These are phyloP conservation scores for Orthosia gracilis DNA, from an alignment of 2,888 invertebrate genomes.

Conservation along the genomic window DNA sequence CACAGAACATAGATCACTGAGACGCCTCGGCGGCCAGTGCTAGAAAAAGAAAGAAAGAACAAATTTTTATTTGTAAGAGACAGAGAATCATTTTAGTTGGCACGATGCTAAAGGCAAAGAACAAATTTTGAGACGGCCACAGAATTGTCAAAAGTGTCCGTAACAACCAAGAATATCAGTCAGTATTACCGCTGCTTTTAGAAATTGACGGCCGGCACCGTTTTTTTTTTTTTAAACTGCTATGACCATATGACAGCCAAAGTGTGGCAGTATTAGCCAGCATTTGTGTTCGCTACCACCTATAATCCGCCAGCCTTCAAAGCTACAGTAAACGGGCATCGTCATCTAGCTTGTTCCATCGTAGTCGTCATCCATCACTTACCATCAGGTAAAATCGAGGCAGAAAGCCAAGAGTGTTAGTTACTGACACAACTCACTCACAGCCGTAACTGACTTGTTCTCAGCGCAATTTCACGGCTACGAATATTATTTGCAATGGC, in stretches of 20 bases:
- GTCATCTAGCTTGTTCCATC: background rate
- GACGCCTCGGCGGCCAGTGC: background rate
- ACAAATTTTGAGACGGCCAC: background rate
- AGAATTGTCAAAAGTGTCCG: background rate
- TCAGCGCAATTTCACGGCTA: background rate
- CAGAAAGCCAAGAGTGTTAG: background rate
- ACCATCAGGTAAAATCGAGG: background rate
- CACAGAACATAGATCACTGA: slow-evolving; percentile 1
- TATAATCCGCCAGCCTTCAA: background rate
- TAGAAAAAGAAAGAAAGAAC: background rate
- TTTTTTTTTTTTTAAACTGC: too few species aligned
- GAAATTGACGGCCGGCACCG: background rate
- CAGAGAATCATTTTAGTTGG: too few species aligned
- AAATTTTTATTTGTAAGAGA: too few species aligned
- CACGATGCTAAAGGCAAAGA: too few species aligned
- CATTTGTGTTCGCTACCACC: background rate
- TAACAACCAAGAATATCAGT: background rate
- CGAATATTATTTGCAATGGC: background rate
- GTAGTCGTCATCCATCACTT: too few species aligned
- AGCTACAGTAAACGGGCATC: background rate
- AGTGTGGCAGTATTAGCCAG: background rate
- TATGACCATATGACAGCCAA: background rate
- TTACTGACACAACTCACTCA: background rate
- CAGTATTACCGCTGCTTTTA: background rate
- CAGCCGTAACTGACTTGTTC: too few species aligned